Evolutionary conservation across 2,888 invertebrate species (phyloP), one percentile per base, ranked within the genome.

Genomic region (Cremastinae sp.): DNA sequence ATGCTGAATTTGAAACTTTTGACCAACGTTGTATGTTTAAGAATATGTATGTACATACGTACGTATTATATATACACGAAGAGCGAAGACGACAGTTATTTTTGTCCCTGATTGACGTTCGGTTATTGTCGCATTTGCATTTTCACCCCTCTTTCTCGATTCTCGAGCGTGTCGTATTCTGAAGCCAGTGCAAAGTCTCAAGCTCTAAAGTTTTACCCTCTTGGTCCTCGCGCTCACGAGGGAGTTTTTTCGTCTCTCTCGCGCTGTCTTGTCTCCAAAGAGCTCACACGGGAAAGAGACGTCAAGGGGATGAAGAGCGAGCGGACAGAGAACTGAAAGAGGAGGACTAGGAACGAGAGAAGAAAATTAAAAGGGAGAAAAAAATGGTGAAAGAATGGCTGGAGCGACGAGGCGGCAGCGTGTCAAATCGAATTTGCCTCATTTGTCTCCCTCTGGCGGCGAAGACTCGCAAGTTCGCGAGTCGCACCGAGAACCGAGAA

Each of bases 391-490:
- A 72, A 69, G 78, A 77, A 71, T 58, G 62, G 73, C 75, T 68
- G 56, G 71, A 61, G 74, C 58, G 78, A 22, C 66, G 79, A 81
- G 80, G 79, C 79, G 76, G 81, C 84, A 86, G 83, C 85, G 86
- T 87, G 87, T 87, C 88, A 88, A 89, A 89, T 88, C 86, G 87
- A 89, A 87, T 89, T 89, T 89, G 86, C 87, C 86, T 86, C 87
- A 85, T 87, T 86, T 86, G 85, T 84, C 81, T 81, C 81, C 62
- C 79, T 79, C 72, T 35, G 43, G 39, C 75, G 59, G 61, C 65
- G 14, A 53, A 58, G 74, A 70, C 78, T 79, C 56, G 72, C 72
- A 62, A 74, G 71, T 74, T 68, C 47, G 70, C 47, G 61, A 28
- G 58, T 53, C 65, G 43, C 51, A 39, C 35, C 14, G 10, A 18